Percentiles rank a stretch among this genome's conserved stretches.
phyloP scores from a whole-genome alignment of 2,113 vertebrate genomes.

The Pteruthius melanotis region DNA sequence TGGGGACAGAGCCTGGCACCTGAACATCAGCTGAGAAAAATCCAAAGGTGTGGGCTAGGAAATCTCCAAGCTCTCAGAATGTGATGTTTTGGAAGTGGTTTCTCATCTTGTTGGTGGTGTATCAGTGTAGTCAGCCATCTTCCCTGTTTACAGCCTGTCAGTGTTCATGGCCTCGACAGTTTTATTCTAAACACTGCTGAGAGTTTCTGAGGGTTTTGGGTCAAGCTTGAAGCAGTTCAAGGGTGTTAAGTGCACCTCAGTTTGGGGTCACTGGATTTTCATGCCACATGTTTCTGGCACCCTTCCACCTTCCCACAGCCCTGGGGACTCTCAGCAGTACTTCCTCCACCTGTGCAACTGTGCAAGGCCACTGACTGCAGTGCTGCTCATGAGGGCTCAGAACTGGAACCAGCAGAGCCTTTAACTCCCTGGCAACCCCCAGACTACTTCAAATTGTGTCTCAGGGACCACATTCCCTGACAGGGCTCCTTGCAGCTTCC shows the following conservation, averaged over 20 bases:
- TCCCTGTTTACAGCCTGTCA: not conserved
- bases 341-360: not conserved
- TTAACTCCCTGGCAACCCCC: not conserved
- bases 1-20: not conserved
- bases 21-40: not conserved
- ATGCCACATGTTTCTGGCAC: not conserved
- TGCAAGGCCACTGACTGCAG: not conserved
- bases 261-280: not conserved
- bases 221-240: not conserved
- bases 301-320: accelerated
- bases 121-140: not conserved
- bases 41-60: not conserved
- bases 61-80: not conserved
- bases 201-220: not conserved
- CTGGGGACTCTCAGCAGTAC: accelerated
- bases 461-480: not conserved
- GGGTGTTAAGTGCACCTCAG: not conserved
- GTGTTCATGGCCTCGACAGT: not conserved
- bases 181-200: not conserved
- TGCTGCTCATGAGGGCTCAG: not conserved
- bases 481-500: not conserved
- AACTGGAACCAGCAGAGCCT: not conserved
- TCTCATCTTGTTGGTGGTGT: not conserved
- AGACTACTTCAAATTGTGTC: not conserved
- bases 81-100: not conserved